Evolutionary conservation across 2,888 invertebrate genomes (phyloP), one percentile per base, ranked within the genome.

Genomic region (Cabera pusaria): DNA sequence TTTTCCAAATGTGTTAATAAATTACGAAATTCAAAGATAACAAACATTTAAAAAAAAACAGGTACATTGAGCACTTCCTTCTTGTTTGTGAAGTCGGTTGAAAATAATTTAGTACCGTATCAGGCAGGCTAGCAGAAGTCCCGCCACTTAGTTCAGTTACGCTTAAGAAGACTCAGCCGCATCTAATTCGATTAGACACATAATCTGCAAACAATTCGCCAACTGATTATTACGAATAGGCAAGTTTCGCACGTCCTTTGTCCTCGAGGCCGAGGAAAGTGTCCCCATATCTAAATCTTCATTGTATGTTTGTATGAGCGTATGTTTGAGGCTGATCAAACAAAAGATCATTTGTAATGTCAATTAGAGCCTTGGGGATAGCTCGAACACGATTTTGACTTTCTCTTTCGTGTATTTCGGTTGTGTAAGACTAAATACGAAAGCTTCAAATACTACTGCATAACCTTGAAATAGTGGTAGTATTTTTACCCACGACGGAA

Each of bases 261-360:
- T 32, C 18, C 3, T 11, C 10, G 21, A 17, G 16, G 35, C 14
- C 26, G 7, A 26, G 7, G 36, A 42, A 36, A 36, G 25, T 29
- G 34, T 40, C 40, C 19, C 14, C 20, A 39, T 40, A 29, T 16
- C 17, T 16, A 19, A 24, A 22, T 16, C 3, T 9, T 22, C 9
- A 6, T 25, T 25, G 11, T 19, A 10, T 16, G n/a, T 14, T 18
- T 22, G 33, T 26, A 23, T 14, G 17, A 22, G 25, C 14, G 29
- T 26, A 33, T 8, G 25, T 12, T 9, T 14, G n/a, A n/a, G n/a
- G 18, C 34, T 39, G 41, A 40, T 36, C 43, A 56, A 48, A 53
- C 51, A 53, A 51, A 49, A 47, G 37, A 40, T 37, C 27, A 46
- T 49, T 49, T 46, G 46, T 42, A 36, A 47, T 40, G 53, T 48